These are phyloP conservation scores for Thereva nobilitata DNA, from an alignment of 2,888 invertebrate species.

Conservation along the genomic window DNA sequence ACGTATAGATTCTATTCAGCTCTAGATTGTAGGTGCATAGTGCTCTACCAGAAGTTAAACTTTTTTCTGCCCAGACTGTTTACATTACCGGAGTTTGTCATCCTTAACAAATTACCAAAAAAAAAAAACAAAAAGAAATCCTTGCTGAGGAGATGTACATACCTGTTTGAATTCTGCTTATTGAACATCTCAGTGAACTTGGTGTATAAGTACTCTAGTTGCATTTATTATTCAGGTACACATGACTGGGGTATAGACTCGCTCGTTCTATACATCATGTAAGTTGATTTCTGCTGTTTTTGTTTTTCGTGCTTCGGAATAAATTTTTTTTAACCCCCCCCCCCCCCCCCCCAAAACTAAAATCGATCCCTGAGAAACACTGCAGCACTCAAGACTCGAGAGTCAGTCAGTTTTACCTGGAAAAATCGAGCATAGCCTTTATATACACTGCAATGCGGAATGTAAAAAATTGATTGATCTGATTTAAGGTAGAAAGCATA, in stretches of 20 bases:
- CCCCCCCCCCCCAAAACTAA: constrained; percentile 4
- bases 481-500: background rate
- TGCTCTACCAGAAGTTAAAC: background rate
- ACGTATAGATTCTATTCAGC: constrained; percentile 1
- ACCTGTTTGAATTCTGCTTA: background rate
- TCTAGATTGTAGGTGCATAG: constrained; percentile 13
- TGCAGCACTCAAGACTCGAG: constrained; percentile 35
- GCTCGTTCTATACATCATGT: constrained; percentile 22
- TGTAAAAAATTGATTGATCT: constrained; percentile 35
- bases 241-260: constrained; percentile 8
- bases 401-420: constrained; percentile 26
- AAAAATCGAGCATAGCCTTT: background rate
- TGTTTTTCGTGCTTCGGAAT: constrained; percentile 15
- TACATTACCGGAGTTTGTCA: too few species aligned
- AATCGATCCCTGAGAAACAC: constrained; percentile 32
- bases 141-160: too few species aligned
- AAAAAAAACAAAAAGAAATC: too few species aligned
- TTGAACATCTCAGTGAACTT: constrained; percentile 6
- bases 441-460: constrained; percentile 34
- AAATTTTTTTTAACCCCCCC: constrained; percentile 2
- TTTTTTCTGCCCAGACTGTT: too few species aligned
- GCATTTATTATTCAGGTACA: constrained; percentile 2
- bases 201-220: constrained; percentile 19
- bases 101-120: too few species aligned
- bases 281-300: constrained; percentile 6